These are phyloP conservation scores for Mesorhabditis sp. DNA, from an alignment of 2,888 invertebrate species.

Conservation along the genomic window DNA sequence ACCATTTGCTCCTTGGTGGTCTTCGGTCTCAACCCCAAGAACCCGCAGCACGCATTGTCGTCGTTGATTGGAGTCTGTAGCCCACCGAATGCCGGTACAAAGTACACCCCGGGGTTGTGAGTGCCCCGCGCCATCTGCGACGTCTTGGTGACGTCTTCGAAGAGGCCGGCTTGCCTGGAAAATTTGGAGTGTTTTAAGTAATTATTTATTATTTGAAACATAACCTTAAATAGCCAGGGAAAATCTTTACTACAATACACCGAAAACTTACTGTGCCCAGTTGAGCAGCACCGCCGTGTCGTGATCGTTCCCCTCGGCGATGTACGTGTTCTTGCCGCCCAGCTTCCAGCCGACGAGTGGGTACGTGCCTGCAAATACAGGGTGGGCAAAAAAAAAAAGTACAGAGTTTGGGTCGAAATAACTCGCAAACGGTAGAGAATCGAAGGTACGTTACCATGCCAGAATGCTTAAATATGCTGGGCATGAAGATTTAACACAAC, in stretches of 20 bases:
- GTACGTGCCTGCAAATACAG: slow-evolving; percentile 70
- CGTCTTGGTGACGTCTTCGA: slow-evolving; percentile 30
- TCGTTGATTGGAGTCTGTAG: slow-evolving; percentile 82
- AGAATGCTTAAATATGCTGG: too few species aligned
- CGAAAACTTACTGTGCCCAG: slow-evolving; percentile 68
- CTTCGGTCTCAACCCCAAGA: slow-evolving; percentile 73
- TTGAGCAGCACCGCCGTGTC: slow-evolving; percentile 83
- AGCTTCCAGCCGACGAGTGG: slow-evolving; percentile 85
- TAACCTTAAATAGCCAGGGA: too few species aligned
- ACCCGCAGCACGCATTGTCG: slow-evolving; percentile 77
- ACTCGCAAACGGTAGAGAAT: too few species aligned
- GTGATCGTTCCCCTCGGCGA: slow-evolving; percentile 80
- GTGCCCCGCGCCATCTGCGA: slow-evolving; percentile 34
- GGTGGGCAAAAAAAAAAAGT: neutral
- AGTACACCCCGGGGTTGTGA: slow-evolving; percentile 63
- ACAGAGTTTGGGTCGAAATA: too few species aligned
- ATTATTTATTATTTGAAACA: slow-evolving; percentile 12
- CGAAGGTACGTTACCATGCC: too few species aligned
- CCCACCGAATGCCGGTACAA: slow-evolving; percentile 79
- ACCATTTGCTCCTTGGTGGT: slow-evolving; percentile 66
- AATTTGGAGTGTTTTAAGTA: slow-evolving; percentile 11
- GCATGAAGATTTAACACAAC: too few species aligned
- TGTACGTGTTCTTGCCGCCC: slow-evolving; percentile 63
- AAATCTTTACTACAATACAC: too few species aligned
- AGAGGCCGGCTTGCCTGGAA: slow-evolving; percentile 32